These are phyloP conservation scores for Falco cherrug DNA, from an alignment of 2,797 vertebrate species.

Conservation along the genomic window DNA sequence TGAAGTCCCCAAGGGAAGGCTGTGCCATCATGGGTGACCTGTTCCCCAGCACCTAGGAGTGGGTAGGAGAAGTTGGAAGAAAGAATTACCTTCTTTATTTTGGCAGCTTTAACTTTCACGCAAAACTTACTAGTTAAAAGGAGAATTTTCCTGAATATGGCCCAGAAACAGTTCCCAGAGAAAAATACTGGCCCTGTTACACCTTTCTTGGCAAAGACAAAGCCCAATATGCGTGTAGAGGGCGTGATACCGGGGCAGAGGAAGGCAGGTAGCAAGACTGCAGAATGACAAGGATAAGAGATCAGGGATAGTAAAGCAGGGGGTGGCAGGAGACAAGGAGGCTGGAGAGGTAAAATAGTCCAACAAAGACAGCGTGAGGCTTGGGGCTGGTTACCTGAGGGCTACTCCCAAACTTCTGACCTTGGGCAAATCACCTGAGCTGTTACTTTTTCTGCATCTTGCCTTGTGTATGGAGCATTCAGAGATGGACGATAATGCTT, in stretches of 20 bases:
- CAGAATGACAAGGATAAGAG: background rate
- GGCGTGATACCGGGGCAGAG: background rate
- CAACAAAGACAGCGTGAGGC: background rate
- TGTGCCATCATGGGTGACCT: background rate
- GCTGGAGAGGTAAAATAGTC: background rate
- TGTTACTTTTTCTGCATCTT: background rate
- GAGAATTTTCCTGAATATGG: background rate
- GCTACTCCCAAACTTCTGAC: background rate
- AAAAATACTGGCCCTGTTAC: background rate
- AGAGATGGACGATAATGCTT: background rate
- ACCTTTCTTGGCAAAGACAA: background rate
- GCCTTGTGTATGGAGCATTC: background rate
- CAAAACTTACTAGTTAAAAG: background rate
- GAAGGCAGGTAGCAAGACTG: background rate
- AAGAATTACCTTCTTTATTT: background rate
- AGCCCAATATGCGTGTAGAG: background rate
- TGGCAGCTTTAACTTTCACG: background rate
- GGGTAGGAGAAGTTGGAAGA: background rate
- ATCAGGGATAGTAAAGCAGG: background rate
- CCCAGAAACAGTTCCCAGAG: background rate
- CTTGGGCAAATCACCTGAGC: background rate
- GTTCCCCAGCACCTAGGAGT: background rate
- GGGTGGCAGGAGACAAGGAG: accelerated
- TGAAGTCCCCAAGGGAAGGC: background rate
- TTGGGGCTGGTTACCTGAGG: background rate